A percentile compares a stretch with the other conserved stretches of the same genome.
phyloP scores from a whole-genome alignment of 2,797 vertebrate genomes.

The Enteromius thamalakanensis region DNA sequence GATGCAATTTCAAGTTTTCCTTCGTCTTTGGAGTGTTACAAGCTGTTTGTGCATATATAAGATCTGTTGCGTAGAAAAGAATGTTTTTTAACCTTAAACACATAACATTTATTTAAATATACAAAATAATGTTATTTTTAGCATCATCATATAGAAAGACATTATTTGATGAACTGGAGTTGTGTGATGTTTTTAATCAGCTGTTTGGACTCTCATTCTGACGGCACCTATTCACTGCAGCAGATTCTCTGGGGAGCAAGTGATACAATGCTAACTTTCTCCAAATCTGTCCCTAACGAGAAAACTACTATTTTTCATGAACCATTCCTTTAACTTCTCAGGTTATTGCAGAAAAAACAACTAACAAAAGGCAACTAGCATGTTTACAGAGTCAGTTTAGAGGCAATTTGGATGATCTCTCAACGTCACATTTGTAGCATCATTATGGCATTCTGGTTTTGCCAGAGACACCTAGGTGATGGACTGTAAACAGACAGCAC shows the following conservation, averaged over 20 bases:
- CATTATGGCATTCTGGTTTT: not conserved
- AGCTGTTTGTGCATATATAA: no score
- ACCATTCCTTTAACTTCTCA: not conserved
- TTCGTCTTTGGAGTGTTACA: no score
- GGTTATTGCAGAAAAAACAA: not conserved
- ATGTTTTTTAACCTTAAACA: not conserved
- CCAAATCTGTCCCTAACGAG: not conserved
- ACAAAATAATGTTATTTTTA: not conserved
- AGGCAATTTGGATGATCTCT: not conserved
- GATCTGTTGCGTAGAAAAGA: not conserved
- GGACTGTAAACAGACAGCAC: slow-evolving; percentile 56
- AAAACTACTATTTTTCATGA: not conserved
- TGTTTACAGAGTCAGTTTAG: not conserved
- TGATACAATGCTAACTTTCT: not conserved
- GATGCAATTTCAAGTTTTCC: no score
- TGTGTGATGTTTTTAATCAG: no score
- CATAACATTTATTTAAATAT: no score
- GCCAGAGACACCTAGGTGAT: slow-evolving; percentile 32
- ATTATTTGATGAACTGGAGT: no score
- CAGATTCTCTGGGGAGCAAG: no score
- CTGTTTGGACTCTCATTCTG: no score
- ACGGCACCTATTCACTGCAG: no score
- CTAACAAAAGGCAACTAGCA: not conserved
- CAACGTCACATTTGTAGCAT: not conserved
- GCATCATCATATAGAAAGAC: no score